Evolutionary conservation across 2,113 vertebrate species (phyloP).

Genomic region (Leptocoma aspasia): DNA sequence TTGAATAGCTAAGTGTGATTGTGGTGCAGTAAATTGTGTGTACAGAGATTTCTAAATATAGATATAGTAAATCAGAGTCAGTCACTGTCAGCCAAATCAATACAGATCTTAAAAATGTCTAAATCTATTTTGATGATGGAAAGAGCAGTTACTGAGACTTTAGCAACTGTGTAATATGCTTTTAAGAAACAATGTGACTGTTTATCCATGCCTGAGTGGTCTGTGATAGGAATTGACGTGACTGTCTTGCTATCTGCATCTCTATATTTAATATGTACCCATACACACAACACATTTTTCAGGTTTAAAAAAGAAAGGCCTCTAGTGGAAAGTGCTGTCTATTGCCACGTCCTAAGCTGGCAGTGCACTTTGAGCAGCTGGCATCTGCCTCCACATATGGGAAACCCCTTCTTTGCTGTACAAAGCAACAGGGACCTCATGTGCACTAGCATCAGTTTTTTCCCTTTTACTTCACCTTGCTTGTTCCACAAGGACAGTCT

Average conservation of each 20-base stretch:
- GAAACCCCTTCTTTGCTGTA: not conserved
- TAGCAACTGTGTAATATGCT: not conserved
- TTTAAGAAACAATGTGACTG: not conserved
- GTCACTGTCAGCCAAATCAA: conserved; percentile 1
- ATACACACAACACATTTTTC: not conserved
- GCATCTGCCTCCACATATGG: not conserved
- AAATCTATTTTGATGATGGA: not conserved
- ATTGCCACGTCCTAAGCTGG: not conserved
- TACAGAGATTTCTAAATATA: conserved; percentile 35
- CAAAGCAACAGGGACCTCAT: not conserved
- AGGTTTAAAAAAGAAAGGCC: not conserved
- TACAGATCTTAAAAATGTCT: not conserved
- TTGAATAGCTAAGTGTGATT: not conserved
- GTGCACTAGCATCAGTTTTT: not conserved
- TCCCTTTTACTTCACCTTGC: not conserved
- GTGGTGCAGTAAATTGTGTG: not conserved
- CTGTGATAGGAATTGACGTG: not conserved
- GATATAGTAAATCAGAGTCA: not conserved
- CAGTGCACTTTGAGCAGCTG: not conserved
- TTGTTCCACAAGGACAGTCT: not conserved
- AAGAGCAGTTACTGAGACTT: not conserved
- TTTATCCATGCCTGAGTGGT: not conserved
- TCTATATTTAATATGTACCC: not conserved
- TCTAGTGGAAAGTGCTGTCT: not conserved
- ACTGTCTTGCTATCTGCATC: not conserved